These are phyloP conservation scores for Zaprionus lineosus DNA, from an alignment of 2,888 invertebrate genomes.

Conservation along the genomic window DNA sequence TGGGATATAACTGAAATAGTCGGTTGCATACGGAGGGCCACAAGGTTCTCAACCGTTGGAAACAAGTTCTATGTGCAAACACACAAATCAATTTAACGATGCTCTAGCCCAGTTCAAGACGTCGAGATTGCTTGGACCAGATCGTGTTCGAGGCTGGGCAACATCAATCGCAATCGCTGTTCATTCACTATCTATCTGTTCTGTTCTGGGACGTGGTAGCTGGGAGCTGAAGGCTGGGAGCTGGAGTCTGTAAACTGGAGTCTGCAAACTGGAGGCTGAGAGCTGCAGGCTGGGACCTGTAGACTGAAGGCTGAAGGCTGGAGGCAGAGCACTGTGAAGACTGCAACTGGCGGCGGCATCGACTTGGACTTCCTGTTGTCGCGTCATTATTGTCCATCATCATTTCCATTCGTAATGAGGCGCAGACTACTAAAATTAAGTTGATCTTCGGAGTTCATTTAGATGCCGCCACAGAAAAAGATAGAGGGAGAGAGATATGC, in stretches of 20 bases:
- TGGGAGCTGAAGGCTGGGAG: background rate
- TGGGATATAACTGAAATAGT: conserved; percentile 64
- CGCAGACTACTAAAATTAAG: conserved; percentile 74
- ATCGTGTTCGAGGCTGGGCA: conserved; percentile 32
- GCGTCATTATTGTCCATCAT: conserved; percentile 82
- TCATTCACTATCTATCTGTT: conserved; percentile 20
- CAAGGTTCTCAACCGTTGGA: conserved; percentile 64
- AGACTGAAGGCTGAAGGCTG: background rate
- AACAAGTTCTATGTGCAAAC: conserved; percentile 60
- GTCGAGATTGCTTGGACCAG: conserved; percentile 6
- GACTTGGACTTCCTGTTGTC: conserved; percentile 80
- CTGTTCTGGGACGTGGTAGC: background rate
- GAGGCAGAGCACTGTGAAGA: conserved; percentile 9
- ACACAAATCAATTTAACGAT: conserved; percentile 79
- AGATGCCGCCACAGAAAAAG: conserved; percentile 73
- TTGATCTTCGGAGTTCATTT: conserved; percentile 77
- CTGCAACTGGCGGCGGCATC: conserved; percentile 30
- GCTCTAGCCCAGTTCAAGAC: conserved; percentile 69
- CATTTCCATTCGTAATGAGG: conserved; percentile 80
- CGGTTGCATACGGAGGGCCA: conserved; percentile 36
- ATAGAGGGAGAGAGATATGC: no score
- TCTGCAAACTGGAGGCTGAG: background rate
- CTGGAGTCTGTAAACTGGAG: background rate
- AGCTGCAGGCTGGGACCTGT: background rate
- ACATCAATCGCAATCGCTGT: conserved; percentile 22